phyloP scores from a whole-genome alignment of 2,888 invertebrate genomes.

The Orgyia antiqua region DNA sequence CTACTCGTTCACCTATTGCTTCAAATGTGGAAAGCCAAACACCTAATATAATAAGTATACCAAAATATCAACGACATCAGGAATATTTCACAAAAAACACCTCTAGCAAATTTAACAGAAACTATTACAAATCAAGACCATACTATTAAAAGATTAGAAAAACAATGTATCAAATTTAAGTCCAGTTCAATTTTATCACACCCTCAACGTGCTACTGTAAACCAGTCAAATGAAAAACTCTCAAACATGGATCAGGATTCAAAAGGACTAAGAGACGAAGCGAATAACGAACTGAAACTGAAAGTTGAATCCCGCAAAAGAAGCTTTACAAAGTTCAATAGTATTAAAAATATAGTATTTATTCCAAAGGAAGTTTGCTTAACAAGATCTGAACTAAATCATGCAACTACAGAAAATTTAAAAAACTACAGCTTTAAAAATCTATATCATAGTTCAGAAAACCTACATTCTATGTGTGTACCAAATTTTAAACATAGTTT shows the following conservation, averaged over 20 bases:
- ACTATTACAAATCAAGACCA: neutral
- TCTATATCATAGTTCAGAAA: neutral
- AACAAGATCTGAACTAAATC: neutral
- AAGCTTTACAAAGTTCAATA: too few species aligned
- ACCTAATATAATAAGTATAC: constrained; percentile 1
- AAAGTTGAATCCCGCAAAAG: too few species aligned
- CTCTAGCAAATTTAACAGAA: neutral
- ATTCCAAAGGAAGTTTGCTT: neutral
- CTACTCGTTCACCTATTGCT: neutral
- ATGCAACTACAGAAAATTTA: neutral
- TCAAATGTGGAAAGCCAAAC: neutral
- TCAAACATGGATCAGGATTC: too few species aligned
- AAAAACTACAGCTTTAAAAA: neutral
- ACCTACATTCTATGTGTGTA: neutral
- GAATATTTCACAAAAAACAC: neutral
- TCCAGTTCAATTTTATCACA: too few species aligned
- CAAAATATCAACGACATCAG: neutral
- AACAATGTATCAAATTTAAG: too few species aligned
- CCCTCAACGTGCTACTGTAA: too few species aligned
- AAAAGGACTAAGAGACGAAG: too few species aligned
- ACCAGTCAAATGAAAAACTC: too few species aligned
- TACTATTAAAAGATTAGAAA: too few species aligned
- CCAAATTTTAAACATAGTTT: too few species aligned
- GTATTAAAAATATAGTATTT: too few species aligned
- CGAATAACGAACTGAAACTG: too few species aligned